These are phyloP conservation scores for Neogobius melanostomus DNA, from an alignment of 2,113 vertebrate genomes.

Conservation along the genomic window DNA sequence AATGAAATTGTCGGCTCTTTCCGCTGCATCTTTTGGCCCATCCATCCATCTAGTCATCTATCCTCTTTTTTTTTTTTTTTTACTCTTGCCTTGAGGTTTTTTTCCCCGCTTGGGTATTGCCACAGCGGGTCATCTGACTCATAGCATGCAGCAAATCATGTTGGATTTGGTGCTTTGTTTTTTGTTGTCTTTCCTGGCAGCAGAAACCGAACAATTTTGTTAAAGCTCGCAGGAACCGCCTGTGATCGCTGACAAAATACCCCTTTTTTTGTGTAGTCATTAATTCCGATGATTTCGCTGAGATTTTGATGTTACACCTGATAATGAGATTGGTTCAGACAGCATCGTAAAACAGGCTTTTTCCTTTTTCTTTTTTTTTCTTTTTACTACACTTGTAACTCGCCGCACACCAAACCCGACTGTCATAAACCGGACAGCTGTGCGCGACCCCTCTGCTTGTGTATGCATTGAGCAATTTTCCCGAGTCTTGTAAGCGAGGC, in stretches of 20 bases:
- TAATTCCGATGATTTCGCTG: too few species aligned
- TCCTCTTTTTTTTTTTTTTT: slow-evolving; percentile 23
- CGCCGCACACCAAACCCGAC: slow-evolving; percentile 29
- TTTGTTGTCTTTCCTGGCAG: background rate
- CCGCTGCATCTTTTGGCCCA: slow-evolving; percentile 49
- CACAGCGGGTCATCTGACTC: background rate
- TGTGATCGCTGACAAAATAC: too few species aligned
- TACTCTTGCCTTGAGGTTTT: background rate
- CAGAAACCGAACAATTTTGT: background rate
- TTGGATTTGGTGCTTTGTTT: background rate
- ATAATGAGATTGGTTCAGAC: too few species aligned
- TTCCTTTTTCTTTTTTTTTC: slow-evolving; percentile 4
- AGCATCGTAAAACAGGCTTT: background rate
- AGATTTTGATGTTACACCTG: too few species aligned
- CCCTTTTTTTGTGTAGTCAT: too few species aligned
- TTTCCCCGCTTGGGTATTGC: background rate
- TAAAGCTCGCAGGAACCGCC: background rate
- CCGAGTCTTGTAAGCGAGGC: slow-evolving; percentile 34
- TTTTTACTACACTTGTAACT: slow-evolving; percentile 4
- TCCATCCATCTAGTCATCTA: slow-evolving; percentile 57
- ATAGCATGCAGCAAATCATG: background rate
- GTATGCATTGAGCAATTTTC: slow-evolving; percentile 55
- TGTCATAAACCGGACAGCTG: slow-evolving; percentile 41
- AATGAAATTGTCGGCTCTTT: slow-evolving; percentile 66
- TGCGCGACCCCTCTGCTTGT: slow-evolving; percentile 40